Evolutionary conservation across 2,888 invertebrate species (phyloP), one percentile per base, ranked within the genome.

Genomic region (Drosophila phalerata): DNA sequence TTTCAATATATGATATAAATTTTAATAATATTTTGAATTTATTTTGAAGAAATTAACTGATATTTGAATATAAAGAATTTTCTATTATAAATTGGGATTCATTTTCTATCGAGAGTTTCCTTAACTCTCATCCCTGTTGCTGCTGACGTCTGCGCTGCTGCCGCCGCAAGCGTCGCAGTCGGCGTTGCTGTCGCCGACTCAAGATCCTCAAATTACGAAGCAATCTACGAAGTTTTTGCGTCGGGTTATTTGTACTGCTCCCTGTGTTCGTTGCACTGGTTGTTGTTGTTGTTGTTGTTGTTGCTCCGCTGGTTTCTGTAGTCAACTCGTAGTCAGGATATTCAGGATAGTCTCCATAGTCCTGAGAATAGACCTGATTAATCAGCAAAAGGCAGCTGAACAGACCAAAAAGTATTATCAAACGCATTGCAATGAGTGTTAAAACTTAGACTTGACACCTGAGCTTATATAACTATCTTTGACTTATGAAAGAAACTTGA

Each of bases 401-500:
- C 0, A 57, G 22, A 2, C 61, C 53, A 28, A 62, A 30, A 43
- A 66, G 17, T 51, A 42, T 11, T 4, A 37, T 3, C n/a, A 42
- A 42, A 15, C 37, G 45, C 71, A 72, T 73, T 37, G 34, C 19
- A 1, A 32, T 11, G 9, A 58, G n/a, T 47, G 40, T 9, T 37
- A 19, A 34, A 17, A 40, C 37, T 61, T 34, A 1, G 11, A 17
- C 5, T 10, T 32, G 1, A 0, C 2, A 37, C 13, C 4, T 6
- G 11, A 17, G 38, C 42, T 73, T 72, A 67, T 73, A 73, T 61
- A 58, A 38, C 13, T 10, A 13, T 43, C 17, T 30, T 55, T 19
- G 15, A n/a, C 2, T 2, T 9, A 8, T 2, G 5, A 13, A 5
- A n/a, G 17, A 13, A 47, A 28, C 37, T 38, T 13, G 0, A 10